These are phyloP conservation scores for Irena cyanogastra DNA, from an alignment of 2,113 vertebrate species.

Conservation along the genomic window DNA sequence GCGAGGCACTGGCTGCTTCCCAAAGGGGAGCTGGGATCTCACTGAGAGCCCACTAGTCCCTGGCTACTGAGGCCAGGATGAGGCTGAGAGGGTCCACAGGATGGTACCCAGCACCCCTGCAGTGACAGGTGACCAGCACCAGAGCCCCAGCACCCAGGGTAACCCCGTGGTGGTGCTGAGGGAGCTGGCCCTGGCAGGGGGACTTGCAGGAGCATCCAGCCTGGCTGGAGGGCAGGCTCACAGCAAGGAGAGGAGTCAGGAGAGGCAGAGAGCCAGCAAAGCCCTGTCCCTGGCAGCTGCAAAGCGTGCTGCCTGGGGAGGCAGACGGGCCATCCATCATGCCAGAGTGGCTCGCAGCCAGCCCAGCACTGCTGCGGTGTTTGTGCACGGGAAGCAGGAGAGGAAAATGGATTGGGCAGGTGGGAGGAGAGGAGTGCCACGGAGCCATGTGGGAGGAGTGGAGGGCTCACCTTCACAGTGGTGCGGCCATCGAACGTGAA, in stretches of 20 bases:
- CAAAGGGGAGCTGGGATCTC: background rate
- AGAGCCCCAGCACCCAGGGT: background rate
- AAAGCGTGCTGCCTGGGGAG: background rate
- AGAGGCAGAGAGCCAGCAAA: background rate
- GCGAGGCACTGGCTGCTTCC: background rate
- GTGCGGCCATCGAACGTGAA: constrained; percentile 97
- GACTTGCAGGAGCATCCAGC: background rate
- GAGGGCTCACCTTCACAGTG: constrained; percentile 87
- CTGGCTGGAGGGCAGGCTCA: background rate
- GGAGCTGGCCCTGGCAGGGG: background rate
- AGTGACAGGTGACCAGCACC: background rate
- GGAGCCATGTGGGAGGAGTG: fast-evolving
- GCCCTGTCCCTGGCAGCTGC: background rate
- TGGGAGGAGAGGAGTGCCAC: fast-evolving
- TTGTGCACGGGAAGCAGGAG: background rate
- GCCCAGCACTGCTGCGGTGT: background rate
- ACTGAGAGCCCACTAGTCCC: background rate
- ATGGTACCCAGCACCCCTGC: background rate
- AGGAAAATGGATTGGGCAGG: background rate
- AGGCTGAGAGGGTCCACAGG: background rate
- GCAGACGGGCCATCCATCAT: background rate
- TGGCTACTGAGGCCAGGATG: background rate
- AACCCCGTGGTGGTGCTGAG: background rate
- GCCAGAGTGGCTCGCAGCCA: background rate
- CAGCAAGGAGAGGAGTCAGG: background rate